Conservation (phyloP, 2,113 vertebrate genomes). For the Okapia johnstoni region DNA sequence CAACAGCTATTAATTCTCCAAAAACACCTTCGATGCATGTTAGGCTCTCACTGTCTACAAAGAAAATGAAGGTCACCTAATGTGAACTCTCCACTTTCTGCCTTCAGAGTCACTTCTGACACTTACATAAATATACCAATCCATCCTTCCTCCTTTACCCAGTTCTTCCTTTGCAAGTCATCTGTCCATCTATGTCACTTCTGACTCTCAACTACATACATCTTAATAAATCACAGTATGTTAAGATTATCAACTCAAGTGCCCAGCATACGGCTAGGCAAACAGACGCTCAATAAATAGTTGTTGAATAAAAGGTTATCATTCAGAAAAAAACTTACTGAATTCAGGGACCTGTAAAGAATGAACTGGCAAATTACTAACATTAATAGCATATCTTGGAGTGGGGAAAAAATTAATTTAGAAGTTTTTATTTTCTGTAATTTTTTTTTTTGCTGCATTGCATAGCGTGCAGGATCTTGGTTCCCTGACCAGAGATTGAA, state of each 20-base stretch:
- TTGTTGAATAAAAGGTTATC: not conserved
- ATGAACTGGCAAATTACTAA: constrained; percentile 28
- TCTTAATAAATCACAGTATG: constrained; percentile 28
- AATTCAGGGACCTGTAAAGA: not conserved
- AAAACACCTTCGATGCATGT: not conserved
- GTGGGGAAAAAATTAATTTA: not conserved
- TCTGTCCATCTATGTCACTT: not conserved
- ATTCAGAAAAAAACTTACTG: constrained; percentile 19
- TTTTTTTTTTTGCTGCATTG: not conserved
- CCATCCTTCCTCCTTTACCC: not conserved
- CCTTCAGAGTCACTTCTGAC: not conserved
- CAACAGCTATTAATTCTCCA: constrained; percentile 16
- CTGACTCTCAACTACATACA: not conserved
- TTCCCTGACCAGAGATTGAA: not conserved
- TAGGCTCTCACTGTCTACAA: not conserved
- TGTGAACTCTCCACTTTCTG: not conserved
- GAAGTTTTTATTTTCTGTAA: not conserved
- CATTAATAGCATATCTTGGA: not conserved
- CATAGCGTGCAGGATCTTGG: not conserved
- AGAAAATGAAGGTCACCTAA: not conserved
- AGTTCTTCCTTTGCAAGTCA: constrained; percentile 19
- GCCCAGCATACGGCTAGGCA: not conserved
- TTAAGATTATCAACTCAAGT: not conserved
- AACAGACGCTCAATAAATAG: not conserved
- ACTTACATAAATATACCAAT: not conserved